Conservation (phyloP, 2,113 vertebrate species). For the Ciconia maguari region DNA sequence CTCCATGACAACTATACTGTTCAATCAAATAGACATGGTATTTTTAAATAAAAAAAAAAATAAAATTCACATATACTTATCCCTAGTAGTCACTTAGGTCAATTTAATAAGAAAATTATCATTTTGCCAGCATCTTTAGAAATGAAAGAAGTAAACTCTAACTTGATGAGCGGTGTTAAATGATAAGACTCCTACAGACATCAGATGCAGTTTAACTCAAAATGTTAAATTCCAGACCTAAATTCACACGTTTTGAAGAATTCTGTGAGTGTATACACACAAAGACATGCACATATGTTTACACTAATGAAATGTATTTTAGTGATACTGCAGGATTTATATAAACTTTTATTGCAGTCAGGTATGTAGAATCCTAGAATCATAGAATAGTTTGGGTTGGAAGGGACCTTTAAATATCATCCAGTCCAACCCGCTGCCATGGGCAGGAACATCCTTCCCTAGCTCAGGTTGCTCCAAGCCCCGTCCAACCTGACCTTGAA, state of each 20-base stretch:
- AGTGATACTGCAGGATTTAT: background rate
- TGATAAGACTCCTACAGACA: background rate
- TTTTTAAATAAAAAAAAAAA: background rate
- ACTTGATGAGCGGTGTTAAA: background rate
- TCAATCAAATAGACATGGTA: background rate
- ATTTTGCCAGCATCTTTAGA: background rate
- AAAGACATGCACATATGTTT: background rate
- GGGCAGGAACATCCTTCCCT: rapidly evolving
- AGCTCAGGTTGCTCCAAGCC: background rate
- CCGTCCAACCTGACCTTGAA: background rate
- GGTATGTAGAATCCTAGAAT: background rate
- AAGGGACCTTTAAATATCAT: background rate
- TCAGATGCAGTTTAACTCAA: background rate
- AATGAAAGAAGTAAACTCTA: background rate
- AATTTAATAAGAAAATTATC: background rate
- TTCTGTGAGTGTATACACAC: background rate
- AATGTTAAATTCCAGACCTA: background rate
- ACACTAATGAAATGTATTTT: background rate
- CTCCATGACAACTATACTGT: background rate
- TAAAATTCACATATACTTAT: background rate
- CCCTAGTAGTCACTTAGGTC: background rate
- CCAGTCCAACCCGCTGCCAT: background rate
- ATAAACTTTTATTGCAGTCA: background rate
- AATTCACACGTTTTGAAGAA: background rate
- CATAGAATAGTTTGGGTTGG: background rate